Conservation (phyloP, 2,113 vertebrate genomes). For the Scatophagus argus region DNA sequence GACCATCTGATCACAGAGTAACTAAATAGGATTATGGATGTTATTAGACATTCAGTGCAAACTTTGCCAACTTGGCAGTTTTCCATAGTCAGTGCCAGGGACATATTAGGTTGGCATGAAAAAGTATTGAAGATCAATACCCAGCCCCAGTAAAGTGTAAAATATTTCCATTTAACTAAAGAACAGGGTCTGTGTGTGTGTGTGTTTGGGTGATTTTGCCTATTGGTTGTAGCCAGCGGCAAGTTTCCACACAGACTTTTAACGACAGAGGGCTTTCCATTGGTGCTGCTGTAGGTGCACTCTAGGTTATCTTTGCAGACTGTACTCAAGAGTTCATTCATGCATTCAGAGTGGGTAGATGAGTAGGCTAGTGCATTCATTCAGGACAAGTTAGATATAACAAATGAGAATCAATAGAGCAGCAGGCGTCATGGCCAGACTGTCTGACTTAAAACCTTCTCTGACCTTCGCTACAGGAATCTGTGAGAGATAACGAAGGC, state of each 20-base stretch:
- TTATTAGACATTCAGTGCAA: not conserved
- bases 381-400: conserved; percentile 14
- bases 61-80: not conserved
- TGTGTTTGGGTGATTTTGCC: conserved; percentile 19
- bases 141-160: not conserved
- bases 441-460: conserved; percentile 27
- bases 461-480: conserved; percentile 43
- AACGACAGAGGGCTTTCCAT: conserved; percentile 65
- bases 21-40: not conserved
- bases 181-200: conserved; percentile 7
- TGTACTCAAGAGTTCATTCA: conserved; percentile 36
- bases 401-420: conserved; percentile 48
- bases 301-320: conserved; percentile 4
- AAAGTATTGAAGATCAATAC: not conserved
- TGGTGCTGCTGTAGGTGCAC: conserved; percentile 26
- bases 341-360: conserved; percentile 35
- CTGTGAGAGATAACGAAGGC: conserved; percentile 36
- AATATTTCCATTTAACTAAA: conserved; percentile 6
- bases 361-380: not conserved
- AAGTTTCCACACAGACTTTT: conserved; percentile 69
- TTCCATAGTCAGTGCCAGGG: not conserved
- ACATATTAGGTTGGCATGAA: not conserved
- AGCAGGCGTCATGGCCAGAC: conserved; percentile 13
- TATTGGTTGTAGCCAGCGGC: conserved; percentile 31
- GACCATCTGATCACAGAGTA: not conserved